phyloP scores from a whole-genome alignment of 92 coral and sea anemone genomes.

The Zoanthus sociatus region DNA sequence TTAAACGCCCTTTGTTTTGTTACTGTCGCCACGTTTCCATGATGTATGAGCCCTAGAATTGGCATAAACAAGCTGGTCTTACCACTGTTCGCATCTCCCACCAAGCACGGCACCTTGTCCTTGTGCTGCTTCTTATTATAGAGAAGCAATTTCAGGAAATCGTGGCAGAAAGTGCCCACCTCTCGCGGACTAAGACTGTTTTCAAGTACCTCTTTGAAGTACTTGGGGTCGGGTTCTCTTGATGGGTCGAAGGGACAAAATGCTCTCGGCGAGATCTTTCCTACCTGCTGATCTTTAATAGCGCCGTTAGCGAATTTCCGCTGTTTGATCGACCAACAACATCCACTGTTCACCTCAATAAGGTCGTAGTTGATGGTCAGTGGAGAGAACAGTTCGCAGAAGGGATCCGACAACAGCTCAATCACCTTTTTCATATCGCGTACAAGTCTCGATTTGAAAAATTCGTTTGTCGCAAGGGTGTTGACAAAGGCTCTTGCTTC shows the following conservation, averaged over 20 bases:
- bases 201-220: conserved; percentile 24
- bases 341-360: conserved; percentile 53
- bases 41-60: conserved; percentile 38
- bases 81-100: conserved; percentile 59
- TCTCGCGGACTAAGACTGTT: conserved; percentile 37
- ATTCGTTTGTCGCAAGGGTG: conserved; percentile 55
- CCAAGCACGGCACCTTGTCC: conserved; percentile 56
- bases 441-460: conserved; percentile 40
- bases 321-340: conserved; percentile 52
- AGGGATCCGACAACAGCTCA: conserved; percentile 55
- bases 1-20: conserved; percentile 61
- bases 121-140: conserved; percentile 47
- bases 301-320: conserved; percentile 37
- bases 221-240: conserved; percentile 48
- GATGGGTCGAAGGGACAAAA: conserved; percentile 28
- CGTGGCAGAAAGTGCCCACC: conserved; percentile 1
- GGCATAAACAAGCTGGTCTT: conserved; percentile 64
- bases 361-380: conserved; percentile 46
- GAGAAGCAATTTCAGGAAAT: conserved; percentile 33
- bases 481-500: conserved; percentile 45
- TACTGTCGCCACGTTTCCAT: conserved; percentile 43
- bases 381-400: conserved; percentile 44
- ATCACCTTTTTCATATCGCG: conserved; percentile 46
- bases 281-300: conserved; percentile 30
- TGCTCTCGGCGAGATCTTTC: conserved; percentile 56